Conservation (phyloP, 2,797 vertebrate species). For the Mastacembelus armatus region DNA sequence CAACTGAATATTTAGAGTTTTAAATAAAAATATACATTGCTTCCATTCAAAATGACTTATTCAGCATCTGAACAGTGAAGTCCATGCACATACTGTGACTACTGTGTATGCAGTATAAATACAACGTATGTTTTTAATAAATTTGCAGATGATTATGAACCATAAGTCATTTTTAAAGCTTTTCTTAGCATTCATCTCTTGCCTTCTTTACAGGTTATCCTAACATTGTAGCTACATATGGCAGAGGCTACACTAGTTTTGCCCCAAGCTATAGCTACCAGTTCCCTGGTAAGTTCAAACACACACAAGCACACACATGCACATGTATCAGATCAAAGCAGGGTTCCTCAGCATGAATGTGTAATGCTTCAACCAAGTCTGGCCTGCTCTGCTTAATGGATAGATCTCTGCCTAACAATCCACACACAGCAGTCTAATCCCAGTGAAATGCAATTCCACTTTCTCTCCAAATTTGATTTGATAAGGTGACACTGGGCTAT, state of each 20-base stretch:
- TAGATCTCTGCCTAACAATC: conserved; percentile 7
- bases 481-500: conserved; percentile 12
- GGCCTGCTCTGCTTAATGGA: conserved; percentile 6
- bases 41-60: no score
- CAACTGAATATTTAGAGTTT: no score
- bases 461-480: conserved; percentile 14
- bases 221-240: conserved; percentile 93
- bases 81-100: no score
- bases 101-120: no score
- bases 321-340: not conserved
- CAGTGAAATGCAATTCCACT: conserved; percentile 4
- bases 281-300: conserved; percentile 89
- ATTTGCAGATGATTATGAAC: not conserved
- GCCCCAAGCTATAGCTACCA: conserved; percentile 95
- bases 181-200: not conserved
- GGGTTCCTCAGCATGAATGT: not conserved
- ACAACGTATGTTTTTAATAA: no score
- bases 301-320: conserved; percentile 13
- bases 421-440: conserved; percentile 7
- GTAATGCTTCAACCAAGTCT: not conserved
- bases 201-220: conserved; percentile 88
- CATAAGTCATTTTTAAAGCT: no score
- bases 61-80: no score
- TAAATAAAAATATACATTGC: no score
- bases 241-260: conserved; percentile 92